Base-by-base conservation (phyloP, 2,797 vertebrate species). In the Apodemus agrarius region DNA sequence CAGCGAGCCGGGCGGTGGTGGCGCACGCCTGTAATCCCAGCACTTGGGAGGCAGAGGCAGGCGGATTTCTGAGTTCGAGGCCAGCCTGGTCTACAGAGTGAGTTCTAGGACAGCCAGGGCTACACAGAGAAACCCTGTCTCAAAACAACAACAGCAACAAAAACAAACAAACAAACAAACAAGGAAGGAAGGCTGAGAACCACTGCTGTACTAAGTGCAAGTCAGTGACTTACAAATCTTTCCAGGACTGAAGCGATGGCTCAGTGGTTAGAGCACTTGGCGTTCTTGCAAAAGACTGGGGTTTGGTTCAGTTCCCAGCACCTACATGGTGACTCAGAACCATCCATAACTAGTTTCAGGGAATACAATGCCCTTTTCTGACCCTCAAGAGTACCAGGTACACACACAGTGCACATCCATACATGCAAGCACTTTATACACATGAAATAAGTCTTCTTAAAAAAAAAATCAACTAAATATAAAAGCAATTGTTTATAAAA, bases 401-500 rank as follows among this genome's bases (percentile, higher is more conserved):
- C 8, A 40, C 34, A 54, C 3, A 2, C 5, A 46, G 26, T 46
- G 10, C 10, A 49, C 19, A 49, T 14, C 1, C 63, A 86, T 9
- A 49, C 6, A 52, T 4, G 21, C 12, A 69, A n/a, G n/a, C 49
- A 37, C 65, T 52, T 16, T 65, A 17, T 3, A 65, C 40, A 65
- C 17, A 37, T 24, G 31, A 12, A 52, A 29, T 31, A 59, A 34
- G 29, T 65, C 17, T 14, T n/a, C n/a, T 69, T 4, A 34, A 52
- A 46, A 86, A 31, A 52, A 34, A 54, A 72, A 29, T 37, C 61
- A 6, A 37, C 74, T 91, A 84, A 91, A 54, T 61, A 54, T 75
- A 87, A 93, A 85, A 93, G 89, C 8, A 88, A 14, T 12, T 91
- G 61, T 24, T 95, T 87, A 92, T 24, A 83, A 10, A 8, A 85